These are phyloP conservation scores for Saturnia pavonia DNA, from an alignment of 2,888 invertebrate genomes.

Conservation along the genomic window DNA sequence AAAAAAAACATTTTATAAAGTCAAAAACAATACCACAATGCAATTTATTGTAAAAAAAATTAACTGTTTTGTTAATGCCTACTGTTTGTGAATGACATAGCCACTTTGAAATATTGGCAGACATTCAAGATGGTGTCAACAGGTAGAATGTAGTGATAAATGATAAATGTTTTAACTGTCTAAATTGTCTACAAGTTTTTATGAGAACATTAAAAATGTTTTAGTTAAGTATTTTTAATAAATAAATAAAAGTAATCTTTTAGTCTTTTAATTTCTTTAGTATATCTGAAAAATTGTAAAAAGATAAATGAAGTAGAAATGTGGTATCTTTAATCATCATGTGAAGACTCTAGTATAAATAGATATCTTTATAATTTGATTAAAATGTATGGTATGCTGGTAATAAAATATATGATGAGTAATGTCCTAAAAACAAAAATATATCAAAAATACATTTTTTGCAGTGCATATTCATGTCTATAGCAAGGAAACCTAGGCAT, in stretches of 20 bases:
- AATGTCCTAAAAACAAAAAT: too few relatives aligned
- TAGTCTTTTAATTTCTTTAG: neutral
- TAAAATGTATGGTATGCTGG: too few relatives aligned
- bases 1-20: constrained; percentile 23
- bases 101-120: constrained; percentile 47
- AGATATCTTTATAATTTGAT: too few relatives aligned
- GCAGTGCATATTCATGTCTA: too few relatives aligned
- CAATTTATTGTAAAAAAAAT: neutral
- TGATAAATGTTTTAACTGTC: constrained; percentile 11
- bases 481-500: too few relatives aligned
- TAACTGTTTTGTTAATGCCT: constrained; percentile 21
- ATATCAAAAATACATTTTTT: too few relatives aligned
- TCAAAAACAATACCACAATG: constrained; percentile 18
- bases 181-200: constrained; percentile 13
- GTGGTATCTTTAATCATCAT: too few relatives aligned
- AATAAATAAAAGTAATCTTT: neutral
- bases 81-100: constrained; percentile 18
- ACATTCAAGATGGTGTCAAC: constrained; percentile 49
- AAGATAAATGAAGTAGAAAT: too few relatives aligned
- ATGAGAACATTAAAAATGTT: constrained; percentile 1
- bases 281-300: too few relatives aligned
- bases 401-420: too few relatives aligned
- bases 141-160: constrained; percentile 35
- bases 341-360: too few relatives aligned
- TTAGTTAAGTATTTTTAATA: neutral